Percentiles rank a stretch among this genome's conserved stretches.
These are phyloP conservation scores for Leptinotarsa haldemani DNA, from an alignment of 2,888 invertebrate species.

Conservation along the genomic window DNA sequence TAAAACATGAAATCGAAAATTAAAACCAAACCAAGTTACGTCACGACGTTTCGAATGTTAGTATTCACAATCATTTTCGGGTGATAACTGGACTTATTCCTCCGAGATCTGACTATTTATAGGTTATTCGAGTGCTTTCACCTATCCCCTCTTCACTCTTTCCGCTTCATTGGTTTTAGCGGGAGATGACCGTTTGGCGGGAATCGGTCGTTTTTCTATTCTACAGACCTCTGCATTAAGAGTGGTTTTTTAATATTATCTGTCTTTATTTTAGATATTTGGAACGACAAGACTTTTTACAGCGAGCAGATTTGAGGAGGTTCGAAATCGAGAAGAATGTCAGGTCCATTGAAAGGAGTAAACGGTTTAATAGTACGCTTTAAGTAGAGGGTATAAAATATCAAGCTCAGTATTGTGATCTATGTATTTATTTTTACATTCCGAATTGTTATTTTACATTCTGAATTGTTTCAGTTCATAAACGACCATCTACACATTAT, in stretches of 20 bases:
- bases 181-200: no score
- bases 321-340: conserved; percentile 92
- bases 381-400: conserved; percentile 40
- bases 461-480: conserved; percentile 22
- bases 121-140: no score
- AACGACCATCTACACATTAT: not conserved
- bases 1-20: no score
- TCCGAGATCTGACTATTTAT: no score
- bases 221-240: not conserved
- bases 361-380: conserved; percentile 65
- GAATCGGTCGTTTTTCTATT: no score
- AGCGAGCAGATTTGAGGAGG: conserved; percentile 88
- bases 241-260: not conserved
- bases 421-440: conserved; percentile 48
- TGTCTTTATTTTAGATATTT: conserved; percentile 74
- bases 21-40: no score
- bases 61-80: no score
- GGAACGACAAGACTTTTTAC: conserved; percentile 91
- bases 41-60: no score
- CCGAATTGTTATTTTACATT: conserved; percentile 41
- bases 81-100: no score
- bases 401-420: conserved; percentile 40
- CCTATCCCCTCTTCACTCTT: no score
- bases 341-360: conserved; percentile 75
- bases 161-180: no score